Evolutionary conservation across 2,797 vertebrate genomes (phyloP).

Genomic region (Poeciliopsis presidionis): DNA sequence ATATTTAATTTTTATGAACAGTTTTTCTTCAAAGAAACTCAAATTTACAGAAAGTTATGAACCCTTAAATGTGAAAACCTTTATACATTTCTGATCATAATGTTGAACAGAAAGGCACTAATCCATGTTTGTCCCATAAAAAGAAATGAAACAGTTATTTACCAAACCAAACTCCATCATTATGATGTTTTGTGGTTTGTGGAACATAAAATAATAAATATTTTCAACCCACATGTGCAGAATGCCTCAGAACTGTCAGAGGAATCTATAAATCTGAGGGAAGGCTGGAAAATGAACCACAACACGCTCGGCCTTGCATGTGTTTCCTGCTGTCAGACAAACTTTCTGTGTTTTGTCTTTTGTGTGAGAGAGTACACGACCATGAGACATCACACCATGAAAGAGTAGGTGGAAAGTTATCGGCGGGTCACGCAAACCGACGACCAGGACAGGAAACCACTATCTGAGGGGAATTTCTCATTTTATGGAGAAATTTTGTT

Average conservation of each 20-base stretch:
- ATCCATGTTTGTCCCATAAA: neutral
- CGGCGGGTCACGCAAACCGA: neutral
- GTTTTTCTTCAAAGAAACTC: neutral
- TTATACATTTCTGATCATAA: neutral
- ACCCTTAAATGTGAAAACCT: neutral
- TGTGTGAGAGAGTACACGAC: neutral
- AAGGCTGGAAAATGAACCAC: neutral
- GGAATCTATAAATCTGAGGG: neutral
- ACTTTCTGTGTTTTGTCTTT: conserved; percentile 3
- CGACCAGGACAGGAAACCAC: neutral
- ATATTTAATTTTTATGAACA: neutral
- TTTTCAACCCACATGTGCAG: neutral
- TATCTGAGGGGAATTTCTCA: neutral
- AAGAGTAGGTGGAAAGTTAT: conserved; percentile 8
- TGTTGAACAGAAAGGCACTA: neutral
- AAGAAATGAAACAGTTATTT: neutral
- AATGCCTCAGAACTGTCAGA: neutral
- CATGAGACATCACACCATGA: conserved; percentile 12
- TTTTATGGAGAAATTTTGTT: neutral
- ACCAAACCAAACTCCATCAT: neutral
- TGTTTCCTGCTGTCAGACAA: conserved; percentile 1
- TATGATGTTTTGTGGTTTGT: neutral
- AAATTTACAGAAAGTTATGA: neutral
- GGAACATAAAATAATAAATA: neutral
- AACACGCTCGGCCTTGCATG: neutral